Base-by-base conservation (phyloP, 2,797 vertebrate genomes). In the Sylvia borin region DNA sequence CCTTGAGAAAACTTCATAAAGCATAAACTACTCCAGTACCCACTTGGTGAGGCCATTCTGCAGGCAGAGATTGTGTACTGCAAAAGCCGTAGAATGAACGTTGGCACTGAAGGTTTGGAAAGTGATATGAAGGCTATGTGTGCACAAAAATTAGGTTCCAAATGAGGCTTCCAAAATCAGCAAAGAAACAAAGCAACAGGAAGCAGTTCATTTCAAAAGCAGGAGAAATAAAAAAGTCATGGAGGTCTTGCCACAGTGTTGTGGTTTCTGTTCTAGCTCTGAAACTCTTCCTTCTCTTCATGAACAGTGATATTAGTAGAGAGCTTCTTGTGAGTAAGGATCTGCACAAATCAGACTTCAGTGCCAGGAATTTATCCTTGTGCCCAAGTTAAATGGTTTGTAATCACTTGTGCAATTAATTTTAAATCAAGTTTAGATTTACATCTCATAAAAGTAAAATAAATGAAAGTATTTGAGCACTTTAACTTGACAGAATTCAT, bases 251-350 rank as follows among this genome's bases (percentile, higher is more conserved):
- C 67, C 80, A 43, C 3, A 5, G 38, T 61, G 25, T n/a, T 66
- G 34, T 67, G 43, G 65, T 92, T 95, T 96, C 53, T 93, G 11
- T 53, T 81, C 36, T 71, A 93, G 76, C 78, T 67, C 67, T 77
- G 50, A 85, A 92, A 61, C 57, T 60, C 48, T 60, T 92, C 54
- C 50, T 90, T 15, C 32, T 75, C 43, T 67, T 34, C 8, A 18
- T 66, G 58, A 73, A 34, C 24, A 27, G 22, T 61, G 13, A 31
- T 43, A 81, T 77, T 60, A 65, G 64, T 67, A 80, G 57, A 68
- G 32, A 71, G 27, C 43, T 91, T 85, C 47, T 80, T 90, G 50
- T 85, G 50, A 70, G 29, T 68, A 54, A 71, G 38, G 43, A 75
- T 54, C 54, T 75, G 54, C 47, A 70, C 70, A 75, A 67, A 81